A percentile compares a stretch with the other conserved stretches of the same genome.
phyloP scores from a whole-genome alignment of 2,797 vertebrate genomes.

The Argyrosomus regius region DNA sequence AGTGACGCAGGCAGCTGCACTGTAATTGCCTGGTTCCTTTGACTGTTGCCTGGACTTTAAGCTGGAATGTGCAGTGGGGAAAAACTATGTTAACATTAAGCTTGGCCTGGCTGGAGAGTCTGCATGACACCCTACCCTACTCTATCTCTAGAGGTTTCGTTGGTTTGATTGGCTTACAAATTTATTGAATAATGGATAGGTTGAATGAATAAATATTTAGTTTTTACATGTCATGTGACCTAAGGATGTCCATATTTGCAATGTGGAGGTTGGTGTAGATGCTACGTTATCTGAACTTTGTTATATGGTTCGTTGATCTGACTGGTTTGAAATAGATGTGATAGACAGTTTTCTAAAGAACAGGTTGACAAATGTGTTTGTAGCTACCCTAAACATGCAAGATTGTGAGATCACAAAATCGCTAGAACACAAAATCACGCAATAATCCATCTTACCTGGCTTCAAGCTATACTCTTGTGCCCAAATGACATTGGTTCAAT shows the following conservation, averaged over 20 bases:
- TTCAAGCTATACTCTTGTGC: too few species aligned
- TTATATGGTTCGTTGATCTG: too few species aligned
- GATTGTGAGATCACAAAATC: too few species aligned
- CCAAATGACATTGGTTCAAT: too few species aligned
- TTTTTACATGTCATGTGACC: background rate
- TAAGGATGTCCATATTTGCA: background rate
- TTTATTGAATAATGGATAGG: background rate
- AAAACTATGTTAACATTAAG: constrained; percentile 63
- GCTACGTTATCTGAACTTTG: too few species aligned
- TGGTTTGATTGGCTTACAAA: background rate
- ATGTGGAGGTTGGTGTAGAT: too few species aligned
- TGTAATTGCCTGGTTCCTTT: constrained; percentile 74
- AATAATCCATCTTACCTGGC: too few species aligned
- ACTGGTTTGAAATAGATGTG: too few species aligned
- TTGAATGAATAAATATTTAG: background rate
- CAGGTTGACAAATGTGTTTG: background rate
- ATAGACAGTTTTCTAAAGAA: background rate
- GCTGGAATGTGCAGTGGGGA: constrained; percentile 69
- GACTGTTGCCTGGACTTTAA: constrained; percentile 71
- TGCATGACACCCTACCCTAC: background rate
- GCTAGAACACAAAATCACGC: too few species aligned
- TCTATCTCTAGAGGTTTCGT: background rate
- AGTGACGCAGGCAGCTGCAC: constrained; percentile 59
- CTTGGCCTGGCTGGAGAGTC: constrained; percentile 28
- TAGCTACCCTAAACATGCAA: too few species aligned